Base-by-base conservation (phyloP, 2,888 invertebrate species). In the Scaptomyza caliginosa region DNA sequence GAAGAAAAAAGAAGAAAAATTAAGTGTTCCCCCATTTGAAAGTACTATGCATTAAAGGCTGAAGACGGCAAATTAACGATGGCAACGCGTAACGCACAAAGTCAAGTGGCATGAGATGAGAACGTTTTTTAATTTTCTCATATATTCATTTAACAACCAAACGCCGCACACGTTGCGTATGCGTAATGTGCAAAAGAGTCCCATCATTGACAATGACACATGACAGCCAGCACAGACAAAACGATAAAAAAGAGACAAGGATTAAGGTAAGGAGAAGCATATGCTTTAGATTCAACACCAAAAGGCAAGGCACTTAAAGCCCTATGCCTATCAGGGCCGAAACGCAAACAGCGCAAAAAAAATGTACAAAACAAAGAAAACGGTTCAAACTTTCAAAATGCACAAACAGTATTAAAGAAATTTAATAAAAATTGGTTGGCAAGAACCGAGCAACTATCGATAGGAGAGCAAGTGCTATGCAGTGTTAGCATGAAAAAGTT, bases 61-160 rank as follows among this genome's bases (percentile, higher is more conserved):
- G 34, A 57, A 34, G 49, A 34, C 49, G 40, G 34, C 13, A 54
- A 57, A 67, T 68, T 73, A 65, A 68, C 64, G 59, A 64, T 46
- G 43, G 23, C 40, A 64, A 60, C 43, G 48, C 26, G 13, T n/a
- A 21, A 45, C 34, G 34, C 28, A 38, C 30, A 21, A 13, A 34
- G 39, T 17, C 17, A n/a, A 16, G 1, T 24, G 16, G 7, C 2
- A 10, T 21, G 19, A 32, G 23, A 2, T 49, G 36, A 19, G 30
- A 67, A 40, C 21, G 63, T 43, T 62, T 32, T 32, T 48, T 57
- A 42, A 71, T 71, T 55, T 39, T 10, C n/a, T 19, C 17, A 28
- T 34, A 43, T 39, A 70, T 50, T 57, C 40, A 54, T 54, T 46
- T 50, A 28, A 42, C 49, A 52, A 32, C 21, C 7, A n/a, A 1